Evolutionary conservation across 2,888 invertebrate species (phyloP).

Genomic region (Parthenolecanium corni): DNA sequence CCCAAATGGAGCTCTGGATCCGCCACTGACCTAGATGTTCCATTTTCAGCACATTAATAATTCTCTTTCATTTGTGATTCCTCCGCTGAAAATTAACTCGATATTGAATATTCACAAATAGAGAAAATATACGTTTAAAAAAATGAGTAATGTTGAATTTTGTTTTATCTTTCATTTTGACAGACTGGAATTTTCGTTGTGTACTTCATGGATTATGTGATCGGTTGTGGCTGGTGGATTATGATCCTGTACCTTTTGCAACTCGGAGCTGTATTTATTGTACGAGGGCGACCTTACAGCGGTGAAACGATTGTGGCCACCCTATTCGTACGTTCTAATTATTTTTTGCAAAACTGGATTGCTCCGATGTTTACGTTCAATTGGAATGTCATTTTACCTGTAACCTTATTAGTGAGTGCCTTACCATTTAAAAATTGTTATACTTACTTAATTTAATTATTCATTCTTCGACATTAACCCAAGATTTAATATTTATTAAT

Average conservation of each 20-base stretch:
- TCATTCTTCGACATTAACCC: too few relatives aligned
- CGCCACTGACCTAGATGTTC: too few relatives aligned
- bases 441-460: not conserved
- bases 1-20: too few relatives aligned
- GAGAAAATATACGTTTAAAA: too few relatives aligned
- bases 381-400: constrained; percentile 79
- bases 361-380: constrained; percentile 65
- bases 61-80: too few relatives aligned
- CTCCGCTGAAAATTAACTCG: too few relatives aligned
- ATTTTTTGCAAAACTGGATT: constrained; percentile 45
- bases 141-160: too few relatives aligned
- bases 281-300: constrained; percentile 73
- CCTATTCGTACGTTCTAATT: constrained; percentile 42
- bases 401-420: constrained; percentile 60
- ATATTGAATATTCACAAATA: too few relatives aligned
- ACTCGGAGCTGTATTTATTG: constrained; percentile 71
- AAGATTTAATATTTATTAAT: too few relatives aligned
- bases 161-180: too few relatives aligned
- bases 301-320: constrained; percentile 59
- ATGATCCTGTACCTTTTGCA: constrained; percentile 64
- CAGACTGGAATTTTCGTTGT: constrained; percentile 67
- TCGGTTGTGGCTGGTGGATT: constrained; percentile 81
- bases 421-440: not conserved
- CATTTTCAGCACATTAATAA: too few relatives aligned
- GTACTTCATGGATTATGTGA: constrained; percentile 71